These are phyloP conservation scores for Ursus arctos DNA, from an alignment of 2,113 vertebrate species.

Conservation along the genomic window DNA sequence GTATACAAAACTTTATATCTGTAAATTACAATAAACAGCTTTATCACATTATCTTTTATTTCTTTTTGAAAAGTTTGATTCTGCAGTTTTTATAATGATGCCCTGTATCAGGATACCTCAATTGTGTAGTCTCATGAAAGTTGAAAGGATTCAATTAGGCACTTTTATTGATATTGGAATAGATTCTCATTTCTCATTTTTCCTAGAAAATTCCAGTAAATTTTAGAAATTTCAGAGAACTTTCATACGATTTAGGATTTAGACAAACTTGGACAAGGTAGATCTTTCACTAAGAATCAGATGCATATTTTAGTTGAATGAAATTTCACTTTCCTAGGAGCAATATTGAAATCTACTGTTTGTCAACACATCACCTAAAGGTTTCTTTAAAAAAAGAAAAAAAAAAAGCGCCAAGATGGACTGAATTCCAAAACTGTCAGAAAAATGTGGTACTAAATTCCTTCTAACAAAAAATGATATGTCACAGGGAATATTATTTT, in stretches of 20 bases:
- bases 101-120: conserved; percentile 68
- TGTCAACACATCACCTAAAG: not conserved
- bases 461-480: not conserved
- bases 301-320: conserved; percentile 45
- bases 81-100: not conserved
- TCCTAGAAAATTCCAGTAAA: conserved; percentile 65
- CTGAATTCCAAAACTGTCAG: not conserved
- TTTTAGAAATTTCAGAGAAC: conserved; percentile 50
- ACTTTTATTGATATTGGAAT: conserved; percentile 53
- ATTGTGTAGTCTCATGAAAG: conserved; percentile 69
- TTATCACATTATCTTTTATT: not conserved
- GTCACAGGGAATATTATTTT: not conserved
- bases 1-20: not conserved
- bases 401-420: not conserved
- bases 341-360: conserved; percentile 54
- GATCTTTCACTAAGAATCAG: not conserved
- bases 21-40: not conserved
- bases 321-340: conserved; percentile 60
- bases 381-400: not conserved
- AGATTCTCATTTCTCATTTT: conserved; percentile 72
- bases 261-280: not conserved
- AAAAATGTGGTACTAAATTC: not conserved
- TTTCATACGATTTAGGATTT: conserved; percentile 51
- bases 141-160: conserved; percentile 68
- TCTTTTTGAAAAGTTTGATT: conserved; percentile 11